Percentiles rank a stretch among this genome's conserved stretches.
These are phyloP conservation scores for Typhlichthys eigenmanni DNA, from an alignment of 2,797 vertebrate genomes.

Conservation along the genomic window DNA sequence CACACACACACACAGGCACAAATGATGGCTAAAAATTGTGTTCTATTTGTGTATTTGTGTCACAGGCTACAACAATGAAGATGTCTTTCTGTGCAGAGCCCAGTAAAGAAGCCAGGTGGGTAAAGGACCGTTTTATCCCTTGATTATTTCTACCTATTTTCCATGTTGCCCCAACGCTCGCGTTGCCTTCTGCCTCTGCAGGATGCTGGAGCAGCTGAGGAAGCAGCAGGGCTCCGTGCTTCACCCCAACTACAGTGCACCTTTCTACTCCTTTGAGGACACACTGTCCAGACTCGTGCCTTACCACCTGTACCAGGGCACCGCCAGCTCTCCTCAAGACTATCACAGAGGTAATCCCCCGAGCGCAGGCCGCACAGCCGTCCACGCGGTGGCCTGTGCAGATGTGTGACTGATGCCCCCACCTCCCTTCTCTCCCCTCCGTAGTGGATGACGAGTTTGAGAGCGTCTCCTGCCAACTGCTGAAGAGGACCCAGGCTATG, in stretches of 20 bases:
- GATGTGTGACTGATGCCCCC: background rate
- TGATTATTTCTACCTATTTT: background rate
- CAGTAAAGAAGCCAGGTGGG: conserved; percentile 92
- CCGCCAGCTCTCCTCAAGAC: conserved; percentile 83
- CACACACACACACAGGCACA: too few species aligned
- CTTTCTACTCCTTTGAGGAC: conserved; percentile 88
- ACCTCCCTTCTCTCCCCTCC: conserved; percentile 13
- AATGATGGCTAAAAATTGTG: background rate
- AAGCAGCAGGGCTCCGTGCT: conserved; percentile 91
- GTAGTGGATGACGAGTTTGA: conserved; percentile 95
- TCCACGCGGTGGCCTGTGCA: too few species aligned
- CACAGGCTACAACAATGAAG: conserved; percentile 80
- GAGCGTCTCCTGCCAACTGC: conserved; percentile 87
- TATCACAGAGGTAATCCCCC: conserved; percentile 80
- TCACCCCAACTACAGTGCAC: conserved; percentile 88
- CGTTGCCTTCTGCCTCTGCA: conserved; percentile 45
- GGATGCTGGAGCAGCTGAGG: conserved; percentile 91
- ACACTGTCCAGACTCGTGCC: conserved; percentile 87
- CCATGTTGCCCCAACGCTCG: background rate
- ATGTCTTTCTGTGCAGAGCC: conserved; percentile 85
- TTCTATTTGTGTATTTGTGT: conserved; percentile 21
- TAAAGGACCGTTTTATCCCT: conserved; percentile 1
- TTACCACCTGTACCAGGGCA: conserved; percentile 95
- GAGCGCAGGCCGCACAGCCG: too few species aligned
- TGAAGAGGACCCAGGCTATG: conserved; percentile 93